Evolutionary conservation across 2,797 vertebrate genomes (phyloP), one percentile per base, ranked within the genome.

Genomic region (Malacoctenus gilli): DNA sequence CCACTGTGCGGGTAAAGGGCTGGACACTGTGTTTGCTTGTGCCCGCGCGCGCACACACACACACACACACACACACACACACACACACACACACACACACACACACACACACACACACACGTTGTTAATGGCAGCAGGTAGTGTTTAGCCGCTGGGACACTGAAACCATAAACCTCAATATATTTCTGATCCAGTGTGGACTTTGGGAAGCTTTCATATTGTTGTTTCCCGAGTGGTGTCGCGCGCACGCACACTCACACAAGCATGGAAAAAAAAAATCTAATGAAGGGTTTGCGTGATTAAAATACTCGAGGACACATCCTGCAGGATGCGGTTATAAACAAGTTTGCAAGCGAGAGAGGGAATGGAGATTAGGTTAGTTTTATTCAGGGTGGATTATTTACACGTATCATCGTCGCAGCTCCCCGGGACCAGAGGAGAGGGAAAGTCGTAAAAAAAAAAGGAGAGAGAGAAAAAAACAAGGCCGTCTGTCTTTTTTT

Each of bases 91-190:
- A n/a, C n/a, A n/a, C n/a, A n/a, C n/a, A n/a, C n/a, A n/a, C n/a
- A n/a, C n/a, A n/a, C n/a, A n/a, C n/a, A n/a, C n/a, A n/a, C n/a
- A n/a, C n/a, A n/a, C n/a, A n/a, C n/a, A n/a, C n/a, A n/a, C n/a
- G 59, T 58, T 59, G 30, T 63, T 72, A 82, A 76, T 58, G 58
- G 23, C 16, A 52, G 69, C 72, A 84, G 77, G 63, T 71, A 72
- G 56, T 66, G 48, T 76, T 80, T 73, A 71, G 51, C 61, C 44
- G 48, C 62, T 50, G 36, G 60, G 43, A 4, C 41, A 52, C 36
- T 6, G 11, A 55, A 68, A 69, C 71, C 73, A 56, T 66, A 68
- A 76, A 73, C 78, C 75, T 72, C 74, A 54, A 38, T 58, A 47
- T 58, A 52, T 42, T 69, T 51, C 43, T 68, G 52, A 75, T 66